These are phyloP conservation scores for Metellina segmentata DNA, from an alignment of 2,888 invertebrate genomes.

Conservation along the genomic window DNA sequence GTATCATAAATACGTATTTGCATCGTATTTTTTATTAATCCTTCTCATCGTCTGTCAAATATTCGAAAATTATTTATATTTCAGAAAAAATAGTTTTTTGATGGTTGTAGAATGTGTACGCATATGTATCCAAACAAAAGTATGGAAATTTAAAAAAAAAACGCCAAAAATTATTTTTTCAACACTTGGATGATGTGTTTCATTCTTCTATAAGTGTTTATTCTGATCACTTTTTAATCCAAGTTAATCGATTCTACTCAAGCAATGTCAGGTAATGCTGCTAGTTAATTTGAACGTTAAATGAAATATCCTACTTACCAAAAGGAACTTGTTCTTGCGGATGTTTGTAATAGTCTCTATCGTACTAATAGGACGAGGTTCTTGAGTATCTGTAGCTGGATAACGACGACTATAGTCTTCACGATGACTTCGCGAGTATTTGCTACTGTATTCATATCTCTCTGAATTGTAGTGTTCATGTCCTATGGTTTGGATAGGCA, in stretches of 20 bases:
- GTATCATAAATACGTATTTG: too few relatives aligned
- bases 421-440: background rate
- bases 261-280: too few relatives aligned
- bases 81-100: too few relatives aligned
- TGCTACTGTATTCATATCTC: constrained; percentile 44
- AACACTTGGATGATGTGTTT: background rate
- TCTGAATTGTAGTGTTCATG: constrained; percentile 50
- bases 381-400: background rate
- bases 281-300: background rate
- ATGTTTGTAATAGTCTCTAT: constrained; percentile 69
- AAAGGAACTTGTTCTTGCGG: background rate
- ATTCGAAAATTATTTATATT: too few relatives aligned
- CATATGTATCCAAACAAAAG: too few relatives aligned
- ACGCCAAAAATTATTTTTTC: background rate
- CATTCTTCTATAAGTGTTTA: too few relatives aligned
- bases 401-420: constrained; percentile 28
- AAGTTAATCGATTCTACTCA: too few relatives aligned
- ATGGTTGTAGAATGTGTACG: too few relatives aligned
- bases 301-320: constrained; percentile 18
- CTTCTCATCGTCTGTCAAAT: too few relatives aligned
- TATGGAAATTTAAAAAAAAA: background rate
- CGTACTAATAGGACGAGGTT: constrained; percentile 57
- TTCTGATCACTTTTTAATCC: too few relatives aligned
- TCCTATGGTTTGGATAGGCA: constrained; percentile 50
- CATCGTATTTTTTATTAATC: too few relatives aligned